These are phyloP conservation scores for Gymnoscopelus microlampas DNA, from an alignment of 2,797 vertebrate genomes.

Conservation along the genomic window DNA sequence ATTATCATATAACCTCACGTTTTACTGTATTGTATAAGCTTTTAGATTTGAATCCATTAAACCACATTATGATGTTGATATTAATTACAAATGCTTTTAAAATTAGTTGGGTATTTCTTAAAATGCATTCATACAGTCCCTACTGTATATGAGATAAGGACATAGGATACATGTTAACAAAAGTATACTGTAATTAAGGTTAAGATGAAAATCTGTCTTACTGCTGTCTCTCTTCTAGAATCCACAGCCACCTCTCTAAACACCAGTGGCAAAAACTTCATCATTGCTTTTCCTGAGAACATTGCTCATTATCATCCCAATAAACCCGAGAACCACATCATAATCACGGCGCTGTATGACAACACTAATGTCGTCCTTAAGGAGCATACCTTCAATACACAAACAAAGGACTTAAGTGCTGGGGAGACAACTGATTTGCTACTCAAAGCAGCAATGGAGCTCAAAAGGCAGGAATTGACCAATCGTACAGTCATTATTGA, in stretches of 20 bases:
- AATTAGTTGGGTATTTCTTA: too few relatives aligned
- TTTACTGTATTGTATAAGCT: too few relatives aligned
- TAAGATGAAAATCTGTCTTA: neutral
- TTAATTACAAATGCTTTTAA: too few relatives aligned
- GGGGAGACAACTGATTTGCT: accelerated
- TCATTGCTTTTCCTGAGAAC: conserved; percentile 76
- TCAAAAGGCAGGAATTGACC: accelerated
- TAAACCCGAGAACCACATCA: accelerated
- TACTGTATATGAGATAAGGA: too few relatives aligned
- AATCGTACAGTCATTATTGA: conserved; percentile 14
- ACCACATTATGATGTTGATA: too few relatives aligned
- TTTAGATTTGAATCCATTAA: too few relatives aligned
- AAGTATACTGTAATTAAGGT: too few relatives aligned
- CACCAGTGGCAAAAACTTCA: conserved; percentile 53
- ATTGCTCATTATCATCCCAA: conserved; percentile 66
- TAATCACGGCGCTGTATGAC: conserved; percentile 27
- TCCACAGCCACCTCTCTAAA: neutral
- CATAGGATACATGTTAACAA: too few relatives aligned
- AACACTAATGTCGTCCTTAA: accelerated
- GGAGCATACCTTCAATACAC: accelerated
- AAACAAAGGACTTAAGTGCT: accelerated
- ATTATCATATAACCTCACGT: too few relatives aligned
- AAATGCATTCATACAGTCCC: too few relatives aligned
- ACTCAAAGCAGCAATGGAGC: accelerated
- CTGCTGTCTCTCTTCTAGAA: conserved; percentile 30